Base-by-base conservation (phyloP, 2,888 invertebrate species). In the Chrysopilus asiliformis region DNA sequence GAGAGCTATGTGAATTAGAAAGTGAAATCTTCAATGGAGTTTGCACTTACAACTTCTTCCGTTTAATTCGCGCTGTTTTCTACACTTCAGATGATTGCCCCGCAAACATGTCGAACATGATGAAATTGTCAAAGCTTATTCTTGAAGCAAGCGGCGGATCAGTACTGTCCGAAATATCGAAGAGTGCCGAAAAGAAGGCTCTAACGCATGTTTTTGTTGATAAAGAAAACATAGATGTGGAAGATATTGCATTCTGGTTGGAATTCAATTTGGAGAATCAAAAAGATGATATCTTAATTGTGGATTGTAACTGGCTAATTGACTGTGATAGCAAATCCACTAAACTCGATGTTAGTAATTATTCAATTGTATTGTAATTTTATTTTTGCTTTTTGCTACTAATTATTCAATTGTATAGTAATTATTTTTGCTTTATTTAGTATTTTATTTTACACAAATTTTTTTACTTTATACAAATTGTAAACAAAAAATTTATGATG, bases 61-160 rank as follows among this genome's bases (percentile, higher is more conserved):
- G 51, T 0, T 40, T 47, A 3, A 41, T 47, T 3, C 29, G 40
- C 6, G 58, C 48, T 2, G 50, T 38, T 31, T 58, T 60, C 28
- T 56, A 54, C 36, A 8, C 20, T 8, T 7, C 18, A 12, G 38
- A 41, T 4, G n/a, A n/a, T n/a, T n/a, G n/a, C n/a, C n/a, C n/a
- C n/a, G 34, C 39, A 10, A 34, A 44, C 2, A 24, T 32, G 4
- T 26, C 42, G 9, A 43, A 45, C 27, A 28, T 37, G 10, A 14
- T 31, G 10, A 22, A 24, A 14, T 8, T 45, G 6, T 46, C 50
- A 0, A 47, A 47, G 37, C 29, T 58, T 28, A 38, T 45, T 9
- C 60, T 54, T 34, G 43, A 52, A 34, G 57, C 56, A 43, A 53
- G 50, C 36, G 58, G 53, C 16, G 60, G 60, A 24, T 24, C n/a